Evolutionary conservation across 1,140 invertebrate genomes (phyloP).

Genomic region (Bombus superbus): DNA sequence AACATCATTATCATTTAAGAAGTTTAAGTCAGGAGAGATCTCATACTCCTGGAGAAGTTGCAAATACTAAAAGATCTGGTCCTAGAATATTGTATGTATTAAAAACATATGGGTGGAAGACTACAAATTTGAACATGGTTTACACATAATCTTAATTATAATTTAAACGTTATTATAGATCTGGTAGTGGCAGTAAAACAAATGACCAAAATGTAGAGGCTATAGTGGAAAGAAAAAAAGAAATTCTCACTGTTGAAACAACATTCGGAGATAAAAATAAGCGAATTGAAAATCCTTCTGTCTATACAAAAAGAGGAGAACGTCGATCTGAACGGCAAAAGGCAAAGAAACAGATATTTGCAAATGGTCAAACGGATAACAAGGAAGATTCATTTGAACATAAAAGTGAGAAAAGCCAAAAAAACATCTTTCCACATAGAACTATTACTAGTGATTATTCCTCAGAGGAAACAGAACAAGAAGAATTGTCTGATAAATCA

Average conservation of each 20-base stretch:
- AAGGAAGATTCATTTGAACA: slow-evolving; percentile 57
- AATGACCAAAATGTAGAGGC: slow-evolving; percentile 71
- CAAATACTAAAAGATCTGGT: slow-evolving; percentile 70
- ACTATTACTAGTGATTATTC: slow-evolving; percentile 79
- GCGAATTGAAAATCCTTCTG: slow-evolving; percentile 61
- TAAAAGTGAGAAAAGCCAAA: slow-evolving; percentile 37
- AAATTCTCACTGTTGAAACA: slow-evolving; percentile 29
- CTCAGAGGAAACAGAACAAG: slow-evolving; percentile 77
- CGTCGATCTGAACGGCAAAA: slow-evolving; percentile 77
- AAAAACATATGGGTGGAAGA: too few species aligned
- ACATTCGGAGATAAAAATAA: slow-evolving; percentile 47
- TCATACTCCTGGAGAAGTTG: slow-evolving; percentile 75
- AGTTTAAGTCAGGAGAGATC: slow-evolving; percentile 77
- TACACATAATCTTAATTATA: neutral
- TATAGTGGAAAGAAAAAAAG: slow-evolving; percentile 63
- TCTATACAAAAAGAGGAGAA: slow-evolving; percentile 66
- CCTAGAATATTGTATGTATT: slow-evolving; percentile 71
- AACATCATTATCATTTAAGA: slow-evolving; percentile 77
- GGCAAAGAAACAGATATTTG: slow-evolving; percentile 73
- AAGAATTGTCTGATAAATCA: slow-evolving; percentile 70
- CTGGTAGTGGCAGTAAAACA: slow-evolving; percentile 61
- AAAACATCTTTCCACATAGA: slow-evolving; percentile 57
- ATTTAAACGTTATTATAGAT: slow-evolving; percentile 42
- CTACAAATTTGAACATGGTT: neutral
- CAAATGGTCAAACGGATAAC: slow-evolving; percentile 74